These are phyloP conservation scores for Remorina albescens DNA, from an alignment of 2,797 vertebrate species.

Conservation along the genomic window DNA sequence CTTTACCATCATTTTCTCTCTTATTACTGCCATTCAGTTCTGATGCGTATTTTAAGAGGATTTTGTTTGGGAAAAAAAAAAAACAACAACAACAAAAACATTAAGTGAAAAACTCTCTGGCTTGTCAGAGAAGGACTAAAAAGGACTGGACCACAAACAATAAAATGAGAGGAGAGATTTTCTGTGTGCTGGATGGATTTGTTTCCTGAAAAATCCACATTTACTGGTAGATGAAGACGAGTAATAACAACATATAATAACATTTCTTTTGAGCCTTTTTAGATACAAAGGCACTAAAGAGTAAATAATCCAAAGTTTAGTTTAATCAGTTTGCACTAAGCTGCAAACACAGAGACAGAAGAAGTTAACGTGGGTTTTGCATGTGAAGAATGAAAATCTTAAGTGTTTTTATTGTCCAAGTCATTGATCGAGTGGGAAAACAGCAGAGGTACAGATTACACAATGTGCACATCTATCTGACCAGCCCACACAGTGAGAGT, in stretches of 20 bases:
- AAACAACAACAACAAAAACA: too few species aligned
- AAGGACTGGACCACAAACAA: too few species aligned
- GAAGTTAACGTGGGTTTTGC: too few species aligned
- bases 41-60: neutral
- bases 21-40: neutral
- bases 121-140: neutral
- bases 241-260: neutral
- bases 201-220: too few species aligned
- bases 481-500: too few species aligned
- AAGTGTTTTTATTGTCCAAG: neutral
- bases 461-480: too few species aligned
- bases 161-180: neutral
- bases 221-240: too few species aligned
- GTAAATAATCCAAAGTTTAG: too few species aligned
- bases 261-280: too few species aligned
- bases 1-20: neutral
- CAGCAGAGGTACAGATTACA: too few species aligned
- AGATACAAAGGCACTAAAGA: too few species aligned
- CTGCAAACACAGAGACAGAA: neutral
- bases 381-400: neutral
- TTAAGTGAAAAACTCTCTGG: too few species aligned
- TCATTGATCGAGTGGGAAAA: neutral
- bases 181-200: neutral
- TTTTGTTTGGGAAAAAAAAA: neutral
- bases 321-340: neutral